Base-by-base conservation (phyloP, 2,888 invertebrate species). In the Agapetus fuscipes region DNA sequence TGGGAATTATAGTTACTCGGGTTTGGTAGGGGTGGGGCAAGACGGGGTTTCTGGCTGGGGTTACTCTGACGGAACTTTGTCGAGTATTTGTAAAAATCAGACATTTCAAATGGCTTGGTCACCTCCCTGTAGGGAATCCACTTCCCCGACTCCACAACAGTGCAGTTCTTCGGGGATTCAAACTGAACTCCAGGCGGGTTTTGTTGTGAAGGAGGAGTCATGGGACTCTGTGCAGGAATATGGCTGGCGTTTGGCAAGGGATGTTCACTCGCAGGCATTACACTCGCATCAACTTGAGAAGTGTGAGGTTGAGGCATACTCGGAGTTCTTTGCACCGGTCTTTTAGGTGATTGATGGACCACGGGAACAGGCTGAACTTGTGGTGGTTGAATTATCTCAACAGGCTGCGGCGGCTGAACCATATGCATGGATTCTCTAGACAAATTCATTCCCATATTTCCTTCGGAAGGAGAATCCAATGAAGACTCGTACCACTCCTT, bases 11-110 rank as follows among this genome's bases (percentile, higher is more conserved):
- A n/a, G n/a, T n/a, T n/a, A n/a, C n/a, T n/a, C 4, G 20, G 20
- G 20, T 4, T 9, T 6, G 20, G 20, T 9, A 20, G 20, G 20
- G 20, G 20, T 4, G 20, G 5, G 20, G 20, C 20, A 20, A 20
- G 20, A 9, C 20, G 20, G 9, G 20, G 20, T 9, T 20, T 20
- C 20, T 20, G 20, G 20, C 5, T 20, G 20, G 20, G 17, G 20
- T 34, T 34, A 34, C 59, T 60, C 50, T 89, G 81, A 45, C 93
- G 76, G 59, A 85, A 90, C 59, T 93, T 91, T 3, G 91, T 93
- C 35, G 94, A 95, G 61, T 96, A 96, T 63, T 95, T 96, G 61
- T 94, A 96, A 61, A 93, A 95, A 62, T 96, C 96, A 0, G 93
- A 83, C 88, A 95, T 93, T 71, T 95, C 95, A 65, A 94, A 96